Percentiles rank a stretch among this genome's conserved stretches.
phyloP scores from a whole-genome alignment of 1,140 invertebrate species.

The Aphaenogaster rudis region DNA sequence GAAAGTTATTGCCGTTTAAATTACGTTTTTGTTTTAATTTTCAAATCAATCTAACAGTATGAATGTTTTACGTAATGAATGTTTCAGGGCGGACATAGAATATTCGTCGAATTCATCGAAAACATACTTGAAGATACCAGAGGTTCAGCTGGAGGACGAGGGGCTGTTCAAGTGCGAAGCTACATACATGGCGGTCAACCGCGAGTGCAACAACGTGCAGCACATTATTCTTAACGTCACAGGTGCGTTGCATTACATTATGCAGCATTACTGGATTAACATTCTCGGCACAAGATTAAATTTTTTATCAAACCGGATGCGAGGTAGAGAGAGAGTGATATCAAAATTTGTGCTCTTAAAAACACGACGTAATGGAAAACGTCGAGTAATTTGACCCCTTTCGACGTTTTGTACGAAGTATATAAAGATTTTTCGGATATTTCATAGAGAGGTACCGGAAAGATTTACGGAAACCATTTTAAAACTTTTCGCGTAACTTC shows the following conservation, averaged over 20 bases:
- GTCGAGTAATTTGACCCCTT: not conserved
- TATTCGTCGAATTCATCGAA: slow-evolving; percentile 89
- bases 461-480: slow-evolving; percentile 42
- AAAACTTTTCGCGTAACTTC: slow-evolving; percentile 39
- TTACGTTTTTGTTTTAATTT: not conserved
- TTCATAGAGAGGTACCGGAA: slow-evolving; percentile 6
- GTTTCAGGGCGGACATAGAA: slow-evolving; percentile 90
- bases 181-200: slow-evolving; percentile 92
- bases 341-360: slow-evolving; percentile 14
- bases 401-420: not conserved
- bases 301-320: slow-evolving; percentile 1
- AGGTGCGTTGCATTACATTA: slow-evolving; percentile 88
- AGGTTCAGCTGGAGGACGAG: slow-evolving; percentile 92
- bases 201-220: slow-evolving; percentile 93
- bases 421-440: slow-evolving; percentile 15
- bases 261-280: slow-evolving; percentile 11
- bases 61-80: not conserved
- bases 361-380: not conserved
- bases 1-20: not conserved
- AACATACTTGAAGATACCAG: slow-evolving; percentile 90
- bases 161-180: slow-evolving; percentile 95
- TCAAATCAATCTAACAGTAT: not conserved
- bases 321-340: not conserved
- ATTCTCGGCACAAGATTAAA: slow-evolving; percentile 9
- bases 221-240: slow-evolving; percentile 93